phyloP scores from a whole-genome alignment of 2,797 vertebrate species.

The Holocentrus rufus region DNA sequence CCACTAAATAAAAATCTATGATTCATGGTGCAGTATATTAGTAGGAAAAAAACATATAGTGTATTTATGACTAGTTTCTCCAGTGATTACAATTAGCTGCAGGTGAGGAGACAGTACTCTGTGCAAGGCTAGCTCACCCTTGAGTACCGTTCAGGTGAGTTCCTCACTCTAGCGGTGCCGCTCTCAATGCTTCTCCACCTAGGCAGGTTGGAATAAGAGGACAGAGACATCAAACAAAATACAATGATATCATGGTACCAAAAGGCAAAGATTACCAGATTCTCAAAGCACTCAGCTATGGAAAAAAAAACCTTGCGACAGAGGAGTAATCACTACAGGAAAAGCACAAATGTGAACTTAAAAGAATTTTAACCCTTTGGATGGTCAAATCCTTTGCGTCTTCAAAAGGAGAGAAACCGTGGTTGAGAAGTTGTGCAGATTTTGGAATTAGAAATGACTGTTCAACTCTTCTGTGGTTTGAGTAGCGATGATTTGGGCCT shows the following conservation, averaged over 20 bases:
- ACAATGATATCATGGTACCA: constrained; percentile 71
- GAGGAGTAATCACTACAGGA: constrained; percentile 35
- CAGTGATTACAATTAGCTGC: constrained; percentile 72
- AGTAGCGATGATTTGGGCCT: constrained; percentile 15
- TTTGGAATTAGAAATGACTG: constrained; percentile 40
- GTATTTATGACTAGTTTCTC: constrained; percentile 60
- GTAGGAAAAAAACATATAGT: constrained; percentile 34
- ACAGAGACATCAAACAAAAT: constrained; percentile 84
- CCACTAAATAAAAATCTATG: constrained; percentile 18
- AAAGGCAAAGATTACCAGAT: constrained; percentile 55
- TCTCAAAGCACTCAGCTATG: constrained; percentile 50
- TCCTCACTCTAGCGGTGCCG: constrained; percentile 83
- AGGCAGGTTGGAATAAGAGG: constrained; percentile 87
- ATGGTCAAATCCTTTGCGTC: constrained; percentile 65
- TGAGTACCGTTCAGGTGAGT: constrained; percentile 86
- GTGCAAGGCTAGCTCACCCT: constrained; percentile 87
- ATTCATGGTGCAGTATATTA: constrained; percentile 48
- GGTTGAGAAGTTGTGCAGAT: constrained; percentile 45
- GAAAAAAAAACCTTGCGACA: constrained; percentile 42
- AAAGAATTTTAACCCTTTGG: constrained; percentile 73
- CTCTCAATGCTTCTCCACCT: constrained; percentile 84
- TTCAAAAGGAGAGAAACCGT: constrained; percentile 61
- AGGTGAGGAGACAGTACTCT: constrained; percentile 83
- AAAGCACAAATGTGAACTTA: constrained; percentile 23
- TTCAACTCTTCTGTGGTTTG: constrained; percentile 43